A percentile compares a stretch with the other conserved stretches of the same genome.
These are phyloP conservation scores for Aphodius sticticus DNA, from an alignment of 2,888 invertebrate species.

Conservation along the genomic window DNA sequence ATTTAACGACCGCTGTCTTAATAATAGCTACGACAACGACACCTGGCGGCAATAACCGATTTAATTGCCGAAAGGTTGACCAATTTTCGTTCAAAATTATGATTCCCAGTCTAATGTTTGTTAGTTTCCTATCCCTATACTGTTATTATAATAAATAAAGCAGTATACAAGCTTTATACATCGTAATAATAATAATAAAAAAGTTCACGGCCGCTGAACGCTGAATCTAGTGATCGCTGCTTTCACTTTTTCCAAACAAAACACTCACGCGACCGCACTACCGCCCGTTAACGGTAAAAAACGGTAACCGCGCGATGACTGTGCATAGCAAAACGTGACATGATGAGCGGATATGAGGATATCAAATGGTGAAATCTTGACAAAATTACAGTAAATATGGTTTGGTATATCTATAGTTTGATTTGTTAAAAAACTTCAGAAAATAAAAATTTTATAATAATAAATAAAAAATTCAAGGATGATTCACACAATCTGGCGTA, in stretches of 20 bases:
- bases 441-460: too few relatives aligned
- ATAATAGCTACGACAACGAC: background rate
- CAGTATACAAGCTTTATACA: background rate
- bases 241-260: conserved; percentile 4
- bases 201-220: background rate
- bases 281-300: background rate
- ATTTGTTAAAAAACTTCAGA: too few relatives aligned
- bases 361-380: background rate
- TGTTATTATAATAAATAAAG: background rate
- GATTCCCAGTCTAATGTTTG: background rate
- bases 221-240: conserved; percentile 4
- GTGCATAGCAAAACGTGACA: background rate
- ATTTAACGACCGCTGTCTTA: background rate
- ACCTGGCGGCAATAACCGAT: background rate
- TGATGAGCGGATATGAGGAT: background rate
- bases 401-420: too few relatives aligned
- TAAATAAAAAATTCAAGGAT: too few relatives aligned
- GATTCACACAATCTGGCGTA: too few relatives aligned
- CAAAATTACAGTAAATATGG: too few relatives aligned
- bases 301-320: background rate
- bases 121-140: background rate
- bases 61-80: background rate
- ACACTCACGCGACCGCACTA: background rate
- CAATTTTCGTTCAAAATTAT: background rate
- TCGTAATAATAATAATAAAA: background rate